A percentile compares a stretch with the other conserved stretches of the same genome.
phyloP scores from a whole-genome alignment of 2,797 vertebrate species.

The Acrossocheilus wenchowensis region DNA sequence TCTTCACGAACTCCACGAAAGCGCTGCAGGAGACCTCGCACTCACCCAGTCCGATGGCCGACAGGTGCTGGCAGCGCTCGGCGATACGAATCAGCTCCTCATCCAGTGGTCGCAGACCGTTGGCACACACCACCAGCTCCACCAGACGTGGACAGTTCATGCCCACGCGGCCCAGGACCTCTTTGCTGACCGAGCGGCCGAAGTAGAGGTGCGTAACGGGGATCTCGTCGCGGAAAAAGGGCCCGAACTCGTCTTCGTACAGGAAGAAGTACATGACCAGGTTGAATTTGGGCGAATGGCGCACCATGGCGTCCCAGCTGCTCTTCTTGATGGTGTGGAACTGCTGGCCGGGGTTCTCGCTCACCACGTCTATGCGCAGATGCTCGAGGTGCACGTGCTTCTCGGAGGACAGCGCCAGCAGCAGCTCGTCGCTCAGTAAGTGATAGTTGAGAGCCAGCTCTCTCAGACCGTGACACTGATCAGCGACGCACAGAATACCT shows the following conservation, averaged over 20 bases:
- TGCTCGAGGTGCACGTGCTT: constrained; percentile 96
- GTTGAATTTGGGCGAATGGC: constrained; percentile 96
- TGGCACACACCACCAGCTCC: constrained; percentile 97
- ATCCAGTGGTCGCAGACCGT: constrained; percentile 92
- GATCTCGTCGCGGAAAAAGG: constrained; percentile 94
- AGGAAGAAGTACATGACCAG: constrained; percentile 99
- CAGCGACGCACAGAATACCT: constrained; percentile 98
- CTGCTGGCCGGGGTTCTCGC: constrained; percentile 94
- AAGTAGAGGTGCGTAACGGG: constrained; percentile 98
- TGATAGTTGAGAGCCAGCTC: constrained; percentile 97
- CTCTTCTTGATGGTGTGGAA: constrained; percentile 96
- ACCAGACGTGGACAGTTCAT: constrained; percentile 95
- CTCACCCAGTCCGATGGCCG: constrained; percentile 94
- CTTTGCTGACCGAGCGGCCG: constrained; percentile 96
- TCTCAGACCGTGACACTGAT: constrained; percentile 96
- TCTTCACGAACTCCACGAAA: constrained; percentile 98
- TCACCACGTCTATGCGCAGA: constrained; percentile 96
- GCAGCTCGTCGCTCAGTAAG: constrained; percentile 92
- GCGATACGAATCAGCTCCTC: constrained; percentile 98
- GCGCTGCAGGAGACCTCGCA: constrained; percentile 98
- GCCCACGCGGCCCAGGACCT: constrained; percentile 94
- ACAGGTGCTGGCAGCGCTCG: constrained; percentile 92
- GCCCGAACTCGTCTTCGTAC: constrained; percentile 96
- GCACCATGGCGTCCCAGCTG: constrained; percentile 98
- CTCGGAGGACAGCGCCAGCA: constrained; percentile 95